Base-by-base conservation (phyloP, 2,797 vertebrate species). In the Pangasius larnaudii region DNA sequence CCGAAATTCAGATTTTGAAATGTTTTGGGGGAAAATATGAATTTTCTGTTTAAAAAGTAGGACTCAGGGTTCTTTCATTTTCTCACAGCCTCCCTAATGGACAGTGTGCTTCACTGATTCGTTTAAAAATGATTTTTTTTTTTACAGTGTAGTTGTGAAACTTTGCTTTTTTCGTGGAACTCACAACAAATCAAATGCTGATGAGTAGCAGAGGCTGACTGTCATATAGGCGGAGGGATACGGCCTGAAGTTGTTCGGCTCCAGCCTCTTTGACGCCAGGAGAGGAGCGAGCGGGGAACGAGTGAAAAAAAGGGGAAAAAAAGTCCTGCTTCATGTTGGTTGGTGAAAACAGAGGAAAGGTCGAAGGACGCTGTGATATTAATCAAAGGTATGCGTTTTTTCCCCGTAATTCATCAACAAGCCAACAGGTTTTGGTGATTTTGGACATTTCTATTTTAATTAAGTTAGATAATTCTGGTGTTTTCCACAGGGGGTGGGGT, bases 211-310 rank as follows among this genome's bases (percentile, higher is more conserved):
- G 59, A 53, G 59, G 58, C 93, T 91, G 63, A 93, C 94, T 91
- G 86, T 94, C 72, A 75, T 89, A 30, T 22, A n/a, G 11, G 96
- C 96, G 96, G 95, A 97, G 93, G 86, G 94, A 97, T 96, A 94
- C 71, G 86, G 85, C 49, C 89, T 93, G 82, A 49, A 71, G 92
- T 90, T 85, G 90, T 94, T 91, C 94, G 94, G 94, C 91, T 90
- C 92, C 91, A 94, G 93, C 82, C 93, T 93, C 93, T 93, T 94
- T 93, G 94, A 95, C 94, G 95, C 92, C 92, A 93, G 95, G 92
- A 94, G 94, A 93, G 94, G 92, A 93, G 92, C 91, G 81, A 85
- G 93, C 75, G 90, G 92, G 90, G 91, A 93, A 93, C 86, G 89
- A 90, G 83, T 84, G 87, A 39, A 74, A 90, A 87, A 91, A 92